These are phyloP conservation scores for Drosophila lini DNA, from an alignment of 1,140 invertebrate genomes.

Conservation along the genomic window DNA sequence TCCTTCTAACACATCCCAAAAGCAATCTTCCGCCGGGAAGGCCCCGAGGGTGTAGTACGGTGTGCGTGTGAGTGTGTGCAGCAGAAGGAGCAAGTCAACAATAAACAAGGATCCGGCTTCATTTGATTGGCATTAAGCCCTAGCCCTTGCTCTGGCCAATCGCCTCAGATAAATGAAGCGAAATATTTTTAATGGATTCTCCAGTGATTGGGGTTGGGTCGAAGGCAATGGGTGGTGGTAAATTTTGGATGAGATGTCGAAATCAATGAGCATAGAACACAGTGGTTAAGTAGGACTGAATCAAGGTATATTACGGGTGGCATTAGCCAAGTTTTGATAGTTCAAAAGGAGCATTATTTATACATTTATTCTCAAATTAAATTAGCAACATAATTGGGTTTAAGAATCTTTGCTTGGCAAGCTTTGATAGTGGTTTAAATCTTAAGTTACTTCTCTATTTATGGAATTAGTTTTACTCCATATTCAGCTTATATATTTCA, in stretches of 20 bases:
- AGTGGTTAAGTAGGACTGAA: neutral
- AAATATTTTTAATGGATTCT: constrained; percentile 56
- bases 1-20: constrained; percentile 21
- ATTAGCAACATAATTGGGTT: neutral
- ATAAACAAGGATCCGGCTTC: constrained; percentile 46
- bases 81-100: constrained; percentile 42
- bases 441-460: too few relatives aligned
- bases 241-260: constrained; percentile 7
- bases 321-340: neutral
- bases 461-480: neutral
- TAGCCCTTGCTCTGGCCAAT: constrained; percentile 29
- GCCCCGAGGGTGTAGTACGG: constrained; percentile 27
- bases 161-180: constrained; percentile 53
- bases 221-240: neutral
- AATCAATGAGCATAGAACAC: constrained; percentile 23
- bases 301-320: neutral
- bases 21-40: constrained; percentile 29
- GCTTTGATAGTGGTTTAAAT: too few relatives aligned
- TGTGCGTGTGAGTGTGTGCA: neutral
- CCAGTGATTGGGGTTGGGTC: neutral
- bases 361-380: neutral
- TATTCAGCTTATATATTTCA: too few relatives aligned
- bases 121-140: constrained; percentile 59
- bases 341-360: neutral
- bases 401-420: neutral